Evolutionary conservation across 2,113 vertebrate species (phyloP).

Genomic region (Procavia capensis): DNA sequence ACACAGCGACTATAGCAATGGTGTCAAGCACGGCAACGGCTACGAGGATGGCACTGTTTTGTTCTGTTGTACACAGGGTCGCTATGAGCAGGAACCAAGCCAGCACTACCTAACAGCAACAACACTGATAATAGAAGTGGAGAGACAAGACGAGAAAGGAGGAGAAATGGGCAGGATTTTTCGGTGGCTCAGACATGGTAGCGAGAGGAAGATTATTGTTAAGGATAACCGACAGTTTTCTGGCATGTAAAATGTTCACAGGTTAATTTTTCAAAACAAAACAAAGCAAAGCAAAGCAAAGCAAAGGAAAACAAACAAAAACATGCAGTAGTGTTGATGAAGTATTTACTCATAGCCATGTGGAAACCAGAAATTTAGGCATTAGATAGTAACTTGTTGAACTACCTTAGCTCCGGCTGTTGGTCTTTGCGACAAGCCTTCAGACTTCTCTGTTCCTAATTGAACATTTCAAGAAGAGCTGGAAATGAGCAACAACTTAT

Average conservation of each 20-base stretch:
- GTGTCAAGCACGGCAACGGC: no score
- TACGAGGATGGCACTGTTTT: no score
- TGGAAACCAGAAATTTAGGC: background rate
- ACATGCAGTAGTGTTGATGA: background rate
- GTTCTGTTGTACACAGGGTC: no score
- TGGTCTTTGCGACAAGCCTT: background rate
- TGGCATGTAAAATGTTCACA: background rate
- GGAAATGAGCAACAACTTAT: background rate
- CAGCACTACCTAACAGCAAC: background rate
- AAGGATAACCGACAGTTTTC: background rate
- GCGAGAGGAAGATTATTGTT: background rate
- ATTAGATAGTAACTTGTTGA: background rate
- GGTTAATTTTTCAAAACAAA: background rate
- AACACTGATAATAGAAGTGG: background rate
- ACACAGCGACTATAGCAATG: no score
- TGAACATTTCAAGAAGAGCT: background rate
- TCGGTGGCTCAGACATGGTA: background rate
- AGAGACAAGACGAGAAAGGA: background rate
- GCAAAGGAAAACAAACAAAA: background rate
- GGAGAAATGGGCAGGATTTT: no score
- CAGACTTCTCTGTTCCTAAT: background rate
- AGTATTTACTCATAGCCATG: background rate
- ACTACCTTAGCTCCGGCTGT: background rate
- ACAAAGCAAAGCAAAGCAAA: no score
- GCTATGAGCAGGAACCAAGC: background rate